Evolutionary conservation across 2,113 vertebrate species (phyloP).

Genomic region (Gnathonemus longibarbis): DNA sequence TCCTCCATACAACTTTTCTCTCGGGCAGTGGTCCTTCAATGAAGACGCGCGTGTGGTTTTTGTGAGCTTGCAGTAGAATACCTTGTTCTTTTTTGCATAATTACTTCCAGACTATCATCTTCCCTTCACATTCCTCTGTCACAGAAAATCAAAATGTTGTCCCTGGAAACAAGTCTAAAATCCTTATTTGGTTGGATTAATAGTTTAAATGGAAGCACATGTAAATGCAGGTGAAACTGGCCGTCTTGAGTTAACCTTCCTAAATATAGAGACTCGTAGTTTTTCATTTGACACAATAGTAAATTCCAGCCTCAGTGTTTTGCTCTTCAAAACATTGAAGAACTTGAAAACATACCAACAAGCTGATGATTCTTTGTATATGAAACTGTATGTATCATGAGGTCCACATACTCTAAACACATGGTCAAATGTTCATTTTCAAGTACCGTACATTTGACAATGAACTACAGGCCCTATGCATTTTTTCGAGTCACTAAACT

Average conservation of each 20-base stretch:
- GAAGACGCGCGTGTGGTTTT: slow-evolving; percentile 25
- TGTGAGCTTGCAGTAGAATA: slow-evolving; percentile 20
- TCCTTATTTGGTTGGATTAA: not conserved
- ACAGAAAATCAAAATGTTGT: not conserved
- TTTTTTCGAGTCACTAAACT: not conserved
- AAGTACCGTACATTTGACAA: not conserved
- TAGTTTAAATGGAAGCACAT: not conserved
- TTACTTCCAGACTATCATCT: slow-evolving; percentile 31
- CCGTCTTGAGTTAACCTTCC: not conserved
- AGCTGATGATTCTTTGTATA: not conserved
- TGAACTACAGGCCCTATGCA: not conserved
- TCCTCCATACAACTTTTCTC: not conserved
- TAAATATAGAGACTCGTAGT: not conserved
- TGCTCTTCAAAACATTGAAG: not conserved
- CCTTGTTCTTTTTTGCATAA: slow-evolving; percentile 39
- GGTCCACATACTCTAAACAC: not conserved
- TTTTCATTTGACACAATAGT: not conserved
- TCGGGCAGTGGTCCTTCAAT: not conserved
- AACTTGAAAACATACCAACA: slow-evolving; percentile 4
- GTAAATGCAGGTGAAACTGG: not conserved
- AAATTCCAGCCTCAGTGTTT: not conserved
- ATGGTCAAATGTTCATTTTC: not conserved
- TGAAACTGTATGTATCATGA: not conserved
- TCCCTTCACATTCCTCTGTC: slow-evolving; percentile 14
- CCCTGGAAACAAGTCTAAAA: not conserved